Evolutionary conservation across 2,113 vertebrate genomes (phyloP).

Genomic region (Athene cunicularia): DNA sequence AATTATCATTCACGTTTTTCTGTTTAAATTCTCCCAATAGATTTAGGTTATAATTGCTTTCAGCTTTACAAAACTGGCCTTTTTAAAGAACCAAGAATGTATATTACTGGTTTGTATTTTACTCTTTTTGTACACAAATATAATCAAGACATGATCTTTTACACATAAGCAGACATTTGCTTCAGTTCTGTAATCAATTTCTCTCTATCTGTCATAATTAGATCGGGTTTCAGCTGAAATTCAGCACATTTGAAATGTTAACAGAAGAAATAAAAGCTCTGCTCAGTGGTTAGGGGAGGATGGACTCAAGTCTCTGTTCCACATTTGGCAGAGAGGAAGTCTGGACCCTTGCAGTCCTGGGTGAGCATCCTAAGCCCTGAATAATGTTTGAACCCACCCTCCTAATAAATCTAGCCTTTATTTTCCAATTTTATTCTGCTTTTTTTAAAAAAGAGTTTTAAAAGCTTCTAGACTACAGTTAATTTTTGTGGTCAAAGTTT

Average conservation of each 20-base stretch:
- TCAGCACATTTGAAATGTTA: background rate
- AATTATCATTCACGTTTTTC: slow-evolving; percentile 55
- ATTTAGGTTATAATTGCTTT: slow-evolving; percentile 57
- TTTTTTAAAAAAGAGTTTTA: background rate
- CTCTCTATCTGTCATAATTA: background rate
- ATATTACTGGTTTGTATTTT: background rate
- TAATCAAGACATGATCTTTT: background rate
- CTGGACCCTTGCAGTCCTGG: background rate
- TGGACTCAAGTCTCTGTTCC: background rate
- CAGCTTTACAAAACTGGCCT: slow-evolving; percentile 25
- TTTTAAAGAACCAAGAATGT: background rate
- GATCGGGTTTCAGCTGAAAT: background rate
- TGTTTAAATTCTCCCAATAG: slow-evolving; percentile 47
- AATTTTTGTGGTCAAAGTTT: background rate
- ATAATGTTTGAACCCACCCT: background rate
- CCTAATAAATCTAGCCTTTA: background rate
- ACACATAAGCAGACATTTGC: background rate
- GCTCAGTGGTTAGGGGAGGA: background rate
- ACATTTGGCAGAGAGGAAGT: background rate
- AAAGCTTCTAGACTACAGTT: background rate
- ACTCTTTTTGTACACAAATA: background rate
- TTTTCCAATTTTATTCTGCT: background rate
- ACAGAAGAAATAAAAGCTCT: background rate
- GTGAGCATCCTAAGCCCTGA: background rate
- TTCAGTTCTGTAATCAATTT: slow-evolving; percentile 27